These are phyloP conservation scores for Adelphocoris suturalis DNA, from an alignment of 2,888 invertebrate genomes.

Conservation along the genomic window DNA sequence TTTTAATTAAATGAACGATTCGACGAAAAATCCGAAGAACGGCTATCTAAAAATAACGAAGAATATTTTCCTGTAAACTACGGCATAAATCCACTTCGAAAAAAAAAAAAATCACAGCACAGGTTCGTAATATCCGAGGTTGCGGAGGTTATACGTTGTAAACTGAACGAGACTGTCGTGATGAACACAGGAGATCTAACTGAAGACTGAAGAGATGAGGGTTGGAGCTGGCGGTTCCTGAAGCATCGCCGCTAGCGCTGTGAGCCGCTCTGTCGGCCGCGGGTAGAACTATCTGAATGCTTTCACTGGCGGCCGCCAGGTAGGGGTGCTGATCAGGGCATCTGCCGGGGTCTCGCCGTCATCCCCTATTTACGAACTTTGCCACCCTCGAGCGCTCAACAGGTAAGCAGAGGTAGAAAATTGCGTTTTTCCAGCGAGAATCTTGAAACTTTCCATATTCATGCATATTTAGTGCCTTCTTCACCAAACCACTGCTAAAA, in stretches of 20 bases:
- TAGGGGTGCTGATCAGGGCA: conserved; percentile 44
- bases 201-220: conserved; percentile 65
- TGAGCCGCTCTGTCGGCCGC: conserved; percentile 14
- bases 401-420: neutral
- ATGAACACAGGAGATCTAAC: conserved; percentile 65
- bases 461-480: too few species aligned
- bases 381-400: neutral
- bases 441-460: too few species aligned
- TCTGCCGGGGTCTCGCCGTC: conserved; percentile 6
- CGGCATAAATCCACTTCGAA: conserved; percentile 66
- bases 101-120: conserved; percentile 69
- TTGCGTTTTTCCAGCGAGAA: too few species aligned
- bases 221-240: conserved; percentile 29
- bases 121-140: conserved; percentile 64
- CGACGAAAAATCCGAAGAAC: conserved; percentile 36
- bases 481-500: too few species aligned
- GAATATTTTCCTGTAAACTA: conserved; percentile 26
- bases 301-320: conserved; percentile 53
- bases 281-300: neutral
- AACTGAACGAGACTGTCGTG: conserved; percentile 57
- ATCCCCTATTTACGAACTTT: conserved; percentile 17
- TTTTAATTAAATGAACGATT: neutral
- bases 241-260: conserved; percentile 25
- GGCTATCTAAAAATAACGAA: conserved; percentile 10
- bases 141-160: conserved; percentile 62